phyloP scores from a whole-genome alignment of 1,140 invertebrate genomes.

The Amphibalanus amphitrite region DNA sequence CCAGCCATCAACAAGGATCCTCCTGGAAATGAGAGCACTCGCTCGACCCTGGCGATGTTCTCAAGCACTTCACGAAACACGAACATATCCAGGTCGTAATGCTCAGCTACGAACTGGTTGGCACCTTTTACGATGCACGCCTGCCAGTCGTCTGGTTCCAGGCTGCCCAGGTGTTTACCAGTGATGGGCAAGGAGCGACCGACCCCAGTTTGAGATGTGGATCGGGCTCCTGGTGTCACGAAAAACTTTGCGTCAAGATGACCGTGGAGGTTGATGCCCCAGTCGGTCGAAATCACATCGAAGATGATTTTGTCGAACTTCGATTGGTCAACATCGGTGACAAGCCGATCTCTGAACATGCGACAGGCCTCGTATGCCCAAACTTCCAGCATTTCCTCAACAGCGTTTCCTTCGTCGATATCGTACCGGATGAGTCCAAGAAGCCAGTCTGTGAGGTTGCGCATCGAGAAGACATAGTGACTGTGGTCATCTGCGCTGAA shows the following conservation, averaged over 20 bases:
- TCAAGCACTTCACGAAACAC: conserved; percentile 46
- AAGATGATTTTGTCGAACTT: conserved; percentile 46
- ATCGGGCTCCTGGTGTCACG: too few species aligned
- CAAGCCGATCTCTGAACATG: conserved; percentile 59
- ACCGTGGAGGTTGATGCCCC: conserved; percentile 30
- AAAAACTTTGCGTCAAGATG: conserved; percentile 15
- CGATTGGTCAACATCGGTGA: conserved; percentile 41
- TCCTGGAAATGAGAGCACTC: conserved; percentile 38
- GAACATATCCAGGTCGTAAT: conserved; percentile 36
- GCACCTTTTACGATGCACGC: conserved; percentile 10
- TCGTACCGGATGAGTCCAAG: conserved; percentile 43
- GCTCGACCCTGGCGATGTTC: conserved; percentile 41
- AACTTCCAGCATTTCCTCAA: conserved; percentile 24
- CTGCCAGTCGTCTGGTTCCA: too few species aligned
- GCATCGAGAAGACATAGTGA: conserved; percentile 48
- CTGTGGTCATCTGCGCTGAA: conserved; percentile 40
- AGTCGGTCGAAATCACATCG: conserved; percentile 31
- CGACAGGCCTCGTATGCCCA: conserved; percentile 52
- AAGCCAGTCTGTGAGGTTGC: conserved; percentile 54
- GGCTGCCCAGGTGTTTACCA: too few species aligned
- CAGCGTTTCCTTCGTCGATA: conserved; percentile 19
- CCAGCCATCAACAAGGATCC: conserved; percentile 56
- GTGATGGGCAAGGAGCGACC: too few species aligned
- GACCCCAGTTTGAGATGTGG: too few species aligned
- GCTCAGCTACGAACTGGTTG: conserved; percentile 27